Base-by-base conservation (phyloP, 2,797 vertebrate species). In the Phrynocephalus vlangalii region DNA sequence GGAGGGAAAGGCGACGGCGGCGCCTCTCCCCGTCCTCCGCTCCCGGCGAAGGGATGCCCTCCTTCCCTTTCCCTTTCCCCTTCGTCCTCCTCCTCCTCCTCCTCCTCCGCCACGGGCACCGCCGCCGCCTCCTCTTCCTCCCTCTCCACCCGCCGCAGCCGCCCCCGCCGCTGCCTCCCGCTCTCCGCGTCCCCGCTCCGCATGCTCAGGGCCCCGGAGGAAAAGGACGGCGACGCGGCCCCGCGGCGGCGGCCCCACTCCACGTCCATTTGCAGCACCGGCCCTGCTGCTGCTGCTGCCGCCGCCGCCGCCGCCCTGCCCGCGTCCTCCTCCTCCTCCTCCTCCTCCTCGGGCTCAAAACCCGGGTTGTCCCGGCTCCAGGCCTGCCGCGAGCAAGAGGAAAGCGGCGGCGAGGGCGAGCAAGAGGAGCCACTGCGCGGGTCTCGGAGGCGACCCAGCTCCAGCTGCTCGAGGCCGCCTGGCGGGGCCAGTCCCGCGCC, bases 341-440 rank as follows among this genome's bases (percentile, higher is more conserved):
- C 94, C 68, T 98, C 98, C 16, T 99, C 98, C 94, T 98, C 98
- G 0, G 98, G 97, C 90, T 99, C 98, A 79, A 99, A 99, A 2
- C 98, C 98, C 0, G 98, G 98, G 95, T 99, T 99, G 33, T 98
- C 98, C 38, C 98, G 97, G 93, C 98, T 99, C 98, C 98, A 99
- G 0, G 98, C 98, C 92, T 99, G 98, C 88, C 98, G 96, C 28
- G 98, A 99, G 89, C 97, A 96, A 30, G 97, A 94, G 33, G 98
- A 98, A 1, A 97, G 97, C 52, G 97, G 98, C 7, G 97, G 96
- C 0, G 96, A 96, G 0, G 98, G 97, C 6, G 97, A 95, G 48
- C 95, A 95, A 0, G 93, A 88, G 8, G 95, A 94, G 30, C 97
- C 85, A 56, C 1, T 93, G 85, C 87, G 91, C 72, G 94, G 90